phyloP scores from a whole-genome alignment of 2,113 vertebrate species.

The Vidua chalybeata region DNA sequence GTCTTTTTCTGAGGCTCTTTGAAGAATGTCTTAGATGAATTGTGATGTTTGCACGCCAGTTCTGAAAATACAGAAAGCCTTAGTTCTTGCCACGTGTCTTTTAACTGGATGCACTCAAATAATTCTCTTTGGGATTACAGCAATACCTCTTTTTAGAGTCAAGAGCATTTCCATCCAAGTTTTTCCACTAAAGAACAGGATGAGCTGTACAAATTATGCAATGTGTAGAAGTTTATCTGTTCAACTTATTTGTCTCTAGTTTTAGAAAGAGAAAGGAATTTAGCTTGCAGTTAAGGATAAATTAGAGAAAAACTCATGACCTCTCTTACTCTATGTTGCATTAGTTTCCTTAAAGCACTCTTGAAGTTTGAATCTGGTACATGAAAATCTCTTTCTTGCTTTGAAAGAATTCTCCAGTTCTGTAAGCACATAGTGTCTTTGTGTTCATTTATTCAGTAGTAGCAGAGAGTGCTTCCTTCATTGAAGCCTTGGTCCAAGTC shows the following conservation, averaged over 20 bases:
- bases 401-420: not conserved
- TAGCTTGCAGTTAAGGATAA: not conserved
- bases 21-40: not conserved
- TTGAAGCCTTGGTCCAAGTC: not conserved
- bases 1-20: slow-evolving; percentile 20
- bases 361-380: not conserved
- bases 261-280: not conserved
- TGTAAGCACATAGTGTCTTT: not conserved
- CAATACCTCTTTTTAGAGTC: not conserved
- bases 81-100: not conserved
- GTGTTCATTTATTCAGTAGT: not conserved
- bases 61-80: not conserved
- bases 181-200: not conserved
- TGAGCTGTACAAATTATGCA: not conserved
- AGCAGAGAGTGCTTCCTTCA: not conserved
- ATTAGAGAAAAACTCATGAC: not conserved
- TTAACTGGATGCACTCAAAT: not conserved
- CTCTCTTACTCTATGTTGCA: not conserved
- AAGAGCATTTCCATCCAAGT: not conserved
- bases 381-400: not conserved
- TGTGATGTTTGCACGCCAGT: not conserved
- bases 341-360: not conserved
- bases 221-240: not conserved
- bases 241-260: not conserved
- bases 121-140: not conserved